Percentiles rank a stretch among this genome's conserved stretches.
phyloP scores from a whole-genome alignment of 2,797 vertebrate species.

The Sitta carolinensis region DNA sequence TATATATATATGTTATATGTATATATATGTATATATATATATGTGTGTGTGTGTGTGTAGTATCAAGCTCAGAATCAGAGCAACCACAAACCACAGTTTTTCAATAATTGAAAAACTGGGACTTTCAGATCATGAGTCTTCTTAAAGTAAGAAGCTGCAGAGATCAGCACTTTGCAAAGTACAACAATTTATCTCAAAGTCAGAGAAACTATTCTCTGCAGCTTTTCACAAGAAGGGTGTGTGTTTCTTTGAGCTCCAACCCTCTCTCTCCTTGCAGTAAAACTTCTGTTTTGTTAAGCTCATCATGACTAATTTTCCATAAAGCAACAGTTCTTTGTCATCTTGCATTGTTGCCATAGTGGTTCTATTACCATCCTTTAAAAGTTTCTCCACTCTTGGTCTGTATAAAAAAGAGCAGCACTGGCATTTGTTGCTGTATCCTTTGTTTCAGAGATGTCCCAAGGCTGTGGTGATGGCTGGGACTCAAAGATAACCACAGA shows the following conservation, averaged over 20 bases:
- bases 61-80: neutral
- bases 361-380: neutral
- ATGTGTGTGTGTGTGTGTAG: too few relatives aligned
- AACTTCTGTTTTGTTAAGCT: neutral
- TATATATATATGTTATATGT: too few relatives aligned
- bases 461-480: neutral
- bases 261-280: neutral
- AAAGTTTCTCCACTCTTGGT: neutral
- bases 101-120: neutral
- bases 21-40: neutral
- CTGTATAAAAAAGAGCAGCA: neutral
- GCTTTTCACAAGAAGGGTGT: neutral
- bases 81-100: neutral
- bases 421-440: neutral
- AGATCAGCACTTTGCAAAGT: neutral
- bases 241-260: neutral
- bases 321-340: neutral
- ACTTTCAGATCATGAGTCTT: neutral
- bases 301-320: neutral
- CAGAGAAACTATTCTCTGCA: neutral
- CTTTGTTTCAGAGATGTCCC: slow-evolving; percentile 21
- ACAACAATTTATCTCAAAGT: neutral
- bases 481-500: neutral
- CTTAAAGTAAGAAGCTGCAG: neutral
- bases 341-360: neutral